Base-by-base conservation (phyloP, 92 coral and sea anemone species). In the Parazoanthus swiftii region DNA sequence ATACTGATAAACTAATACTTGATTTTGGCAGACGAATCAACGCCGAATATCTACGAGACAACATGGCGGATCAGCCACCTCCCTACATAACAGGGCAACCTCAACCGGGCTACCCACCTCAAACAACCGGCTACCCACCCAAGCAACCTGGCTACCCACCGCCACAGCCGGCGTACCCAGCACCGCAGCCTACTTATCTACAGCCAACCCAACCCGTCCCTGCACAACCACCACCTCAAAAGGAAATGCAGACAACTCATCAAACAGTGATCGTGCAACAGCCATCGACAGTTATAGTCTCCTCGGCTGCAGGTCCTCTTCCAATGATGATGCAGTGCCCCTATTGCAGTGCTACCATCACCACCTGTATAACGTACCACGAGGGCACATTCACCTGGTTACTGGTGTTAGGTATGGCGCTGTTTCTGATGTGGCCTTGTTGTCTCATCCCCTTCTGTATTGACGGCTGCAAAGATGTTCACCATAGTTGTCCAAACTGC, bases 401-500 rank as follows among this genome's bases (percentile, higher is more conserved):
- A 3, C 65, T 84, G 14, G 87, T 84, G 48, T 6, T 82, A 13
- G 86, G 76, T 23, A 46, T 84, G 87, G 79, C 66, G 3, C 14
- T 84, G 33, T 48, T 70, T 6, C 21, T 84, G 26, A 2, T 84
- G 10, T 84, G 87, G 92, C 92, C 92, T 2, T 90, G 74, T 1
- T 90, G 92, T 35, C 85, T 90, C 18, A 74, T 90, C 51, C 92
- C 92, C 16, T 90, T 90, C 78, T 90, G 90, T 68, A 3, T 90
- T 81, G 90, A 90, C 58, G 88, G 90, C n/a, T 90, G 92, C 81
- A 90, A 90, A 63, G 92, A 90, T 81, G 92, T 90, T 13, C 85
- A 85, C 44, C 92, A 90, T 26, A 48, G 58, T 9, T 90, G 92
- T 26, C 92, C 92, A 0, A 90, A 75, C 83, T 90, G 92, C 59